Evolutionary conservation across 2,888 invertebrate genomes (phyloP).

Genomic region (Thelaira solivaga): DNA sequence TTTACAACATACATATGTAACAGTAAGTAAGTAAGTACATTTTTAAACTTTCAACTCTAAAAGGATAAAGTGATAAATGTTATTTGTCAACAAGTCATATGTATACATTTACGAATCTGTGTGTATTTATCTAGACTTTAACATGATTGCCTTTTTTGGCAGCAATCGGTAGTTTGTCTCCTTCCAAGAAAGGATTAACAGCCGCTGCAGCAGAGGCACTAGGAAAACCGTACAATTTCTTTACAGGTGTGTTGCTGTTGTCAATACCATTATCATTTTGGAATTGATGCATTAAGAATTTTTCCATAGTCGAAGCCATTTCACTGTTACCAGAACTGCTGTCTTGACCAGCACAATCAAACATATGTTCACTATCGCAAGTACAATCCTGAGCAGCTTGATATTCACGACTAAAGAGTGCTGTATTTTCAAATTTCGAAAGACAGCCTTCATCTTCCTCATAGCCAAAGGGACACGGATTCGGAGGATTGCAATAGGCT

Average conservation of each 20-base stretch:
- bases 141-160: constrained; percentile 94
- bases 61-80: constrained; percentile 37
- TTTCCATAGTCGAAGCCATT: constrained; percentile 81
- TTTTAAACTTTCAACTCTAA: not conserved
- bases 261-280: constrained; percentile 76
- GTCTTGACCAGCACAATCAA: constrained; percentile 85
- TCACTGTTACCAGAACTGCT: constrained; percentile 69
- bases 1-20: not conserved
- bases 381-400: constrained; percentile 96
- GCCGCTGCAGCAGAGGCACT: constrained; percentile 81
- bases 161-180: constrained; percentile 92
- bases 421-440: constrained; percentile 94
- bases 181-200: constrained; percentile 91
- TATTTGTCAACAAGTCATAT: too few relatives aligned
- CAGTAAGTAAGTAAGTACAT: too few relatives aligned
- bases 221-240: constrained; percentile 82
- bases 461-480: constrained; percentile 98
- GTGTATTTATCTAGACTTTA: constrained; percentile 35
- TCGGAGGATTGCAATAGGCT: constrained; percentile 99
- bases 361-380: constrained; percentile 99
- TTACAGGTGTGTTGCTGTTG: constrained; percentile 84
- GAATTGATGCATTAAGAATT: constrained; percentile 80
- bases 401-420: constrained; percentile 95
- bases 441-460: constrained; percentile 81
- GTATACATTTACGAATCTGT: too few relatives aligned